Conservation (phyloP, 2,113 vertebrate genomes). For the Odocoileus hemionus region DNA sequence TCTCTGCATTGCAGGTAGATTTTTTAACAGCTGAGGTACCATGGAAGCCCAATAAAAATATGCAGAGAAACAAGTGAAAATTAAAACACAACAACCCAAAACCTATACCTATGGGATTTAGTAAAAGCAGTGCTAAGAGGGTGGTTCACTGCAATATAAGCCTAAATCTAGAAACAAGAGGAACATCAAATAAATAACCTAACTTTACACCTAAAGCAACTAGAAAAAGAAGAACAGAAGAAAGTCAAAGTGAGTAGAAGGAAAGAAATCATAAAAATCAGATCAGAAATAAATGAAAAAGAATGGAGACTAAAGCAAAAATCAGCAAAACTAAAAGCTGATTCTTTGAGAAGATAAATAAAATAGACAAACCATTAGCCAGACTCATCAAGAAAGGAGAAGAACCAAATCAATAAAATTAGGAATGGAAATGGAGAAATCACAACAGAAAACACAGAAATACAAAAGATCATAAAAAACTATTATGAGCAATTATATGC, state of each 20-base stretch:
- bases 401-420: background rate
- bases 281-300: background rate
- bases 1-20: background rate
- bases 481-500: background rate
- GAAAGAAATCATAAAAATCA: background rate
- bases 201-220: background rate
- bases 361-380: background rate
- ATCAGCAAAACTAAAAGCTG: too few species aligned
- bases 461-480: background rate
- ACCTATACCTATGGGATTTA: background rate
- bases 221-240: background rate
- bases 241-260: background rate
- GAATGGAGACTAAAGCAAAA: too few species aligned
- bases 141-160: background rate
- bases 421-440: background rate
- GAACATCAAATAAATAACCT: background rate
- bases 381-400: background rate
- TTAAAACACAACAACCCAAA: background rate
- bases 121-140: background rate
- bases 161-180: background rate
- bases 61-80: background rate
- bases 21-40: too few species aligned
- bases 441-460: background rate
- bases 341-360: background rate
- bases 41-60: background rate